Conservation (phyloP, 2,113 vertebrate species). For the Argyrosomus japonicus region DNA sequence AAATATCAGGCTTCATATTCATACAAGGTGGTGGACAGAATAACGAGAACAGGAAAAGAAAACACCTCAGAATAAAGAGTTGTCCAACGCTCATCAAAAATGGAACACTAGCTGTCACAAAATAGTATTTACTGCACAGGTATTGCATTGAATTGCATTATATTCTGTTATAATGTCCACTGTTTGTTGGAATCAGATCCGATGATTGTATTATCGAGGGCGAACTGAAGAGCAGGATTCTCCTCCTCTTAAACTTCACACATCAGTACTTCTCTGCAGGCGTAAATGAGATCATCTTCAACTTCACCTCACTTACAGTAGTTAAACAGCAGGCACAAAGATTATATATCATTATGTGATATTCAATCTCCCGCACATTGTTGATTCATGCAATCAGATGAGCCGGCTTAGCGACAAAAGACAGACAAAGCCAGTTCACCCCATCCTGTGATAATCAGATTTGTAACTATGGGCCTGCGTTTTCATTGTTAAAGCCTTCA, state of each 20-base stretch:
- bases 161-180: conserved; percentile 6
- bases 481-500: not conserved
- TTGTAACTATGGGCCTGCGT: not conserved
- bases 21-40: not conserved
- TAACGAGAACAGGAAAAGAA: not conserved
- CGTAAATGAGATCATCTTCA: not conserved
- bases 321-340: not conserved
- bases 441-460: not conserved
- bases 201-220: conserved; percentile 23
- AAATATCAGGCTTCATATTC: not conserved
- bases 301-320: not conserved
- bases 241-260: not conserved
- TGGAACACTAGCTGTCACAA: not conserved
- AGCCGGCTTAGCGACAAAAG: not conserved
- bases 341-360: not conserved
- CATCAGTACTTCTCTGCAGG: not conserved
- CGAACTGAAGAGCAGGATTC: not conserved
- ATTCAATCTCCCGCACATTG: not conserved
- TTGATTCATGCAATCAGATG: not conserved
- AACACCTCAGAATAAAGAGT: not conserved
- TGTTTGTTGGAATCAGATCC: not conserved
- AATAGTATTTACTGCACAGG: not conserved
- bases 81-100: not conserved
- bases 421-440: not conserved
- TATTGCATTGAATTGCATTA: conserved; percentile 40